Percentiles rank a stretch among this genome's conserved stretches.
These are phyloP conservation scores for Synergus gifuensis DNA, from an alignment of 2,888 invertebrate species.

Conservation along the genomic window DNA sequence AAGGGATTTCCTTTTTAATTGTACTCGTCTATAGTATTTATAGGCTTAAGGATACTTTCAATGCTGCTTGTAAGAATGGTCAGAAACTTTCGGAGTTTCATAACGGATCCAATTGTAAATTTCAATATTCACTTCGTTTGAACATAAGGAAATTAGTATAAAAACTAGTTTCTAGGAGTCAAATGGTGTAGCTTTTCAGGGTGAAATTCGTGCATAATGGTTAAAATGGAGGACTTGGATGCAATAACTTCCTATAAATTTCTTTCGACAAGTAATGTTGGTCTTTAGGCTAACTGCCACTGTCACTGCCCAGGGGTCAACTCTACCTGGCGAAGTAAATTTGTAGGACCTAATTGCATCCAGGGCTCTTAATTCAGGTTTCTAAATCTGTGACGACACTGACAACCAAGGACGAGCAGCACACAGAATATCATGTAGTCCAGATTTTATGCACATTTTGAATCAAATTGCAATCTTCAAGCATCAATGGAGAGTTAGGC, in stretches of 20 bases:
- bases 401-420: background rate
- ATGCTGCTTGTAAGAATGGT: background rate
- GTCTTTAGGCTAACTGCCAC: no score
- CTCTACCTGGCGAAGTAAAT: no score
- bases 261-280: no score
- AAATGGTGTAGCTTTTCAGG: background rate
- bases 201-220: no score
- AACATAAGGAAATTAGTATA: background rate
- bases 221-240: no score
- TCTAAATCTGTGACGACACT: background rate
- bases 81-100: background rate
- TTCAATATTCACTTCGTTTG: background rate
- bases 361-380: background rate
- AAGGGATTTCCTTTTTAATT: no score
- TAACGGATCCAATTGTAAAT: background rate
- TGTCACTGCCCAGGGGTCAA: no score
- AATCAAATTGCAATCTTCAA: constrained; percentile 5
- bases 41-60: background rate
- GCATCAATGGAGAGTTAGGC: background rate
- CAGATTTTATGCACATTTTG: background rate
- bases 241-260: no score
- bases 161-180: no score
- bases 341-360: no score
- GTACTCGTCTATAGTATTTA: background rate
- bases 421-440: constrained; percentile 8